Base-by-base conservation (phyloP, 2,888 invertebrate genomes). In the Stenolophus ochropezus region DNA sequence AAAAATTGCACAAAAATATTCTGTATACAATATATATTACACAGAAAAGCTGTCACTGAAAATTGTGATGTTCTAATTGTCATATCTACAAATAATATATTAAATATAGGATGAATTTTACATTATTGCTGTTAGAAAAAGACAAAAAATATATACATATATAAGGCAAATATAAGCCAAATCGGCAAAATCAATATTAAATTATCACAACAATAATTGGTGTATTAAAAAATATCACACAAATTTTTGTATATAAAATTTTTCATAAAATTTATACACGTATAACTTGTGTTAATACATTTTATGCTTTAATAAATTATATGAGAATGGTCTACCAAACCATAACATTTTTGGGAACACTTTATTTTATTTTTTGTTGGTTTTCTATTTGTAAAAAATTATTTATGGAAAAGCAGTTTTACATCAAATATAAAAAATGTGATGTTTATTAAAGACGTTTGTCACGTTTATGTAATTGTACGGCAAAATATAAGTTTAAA, bases 241-340 rank as follows among this genome's bases (percentile, higher is more conserved):
- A 61, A 61, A 61, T 61, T 25, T 69, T 69, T 69, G 65, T 69
- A 69, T 69, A 69, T 69, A 69, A 69, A 69, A 69, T 69, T 69
- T 33, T 16, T 69, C 61, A 69, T 69, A 69, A 69, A 69, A 69
- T 69, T 69, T 69, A 69, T 69, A 69, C 65, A 69, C 1, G 18
- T 27, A 69, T 69, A 69, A 69, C 33, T 27, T 69, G 65, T 65
- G 65, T 69, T 61, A 21, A 21, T 61, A 61, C 14, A 61, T 61
- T 61, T 21, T n/a, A 61, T n/a, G 25, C 1, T 51, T 51, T 51
- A 14, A 51, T 51, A 51, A 51, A 14, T 51, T 51, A 51, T 51
- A 16, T 51, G 14, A 2, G 14, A 51, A 51, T 16, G n/a, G n/a
- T n/a, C n/a, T n/a, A n/a, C n/a, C n/a, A n/a, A n/a, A n/a, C n/a